phyloP scores from a whole-genome alignment of 1,140 invertebrate genomes.

The Maconellicoccus hirsutus region DNA sequence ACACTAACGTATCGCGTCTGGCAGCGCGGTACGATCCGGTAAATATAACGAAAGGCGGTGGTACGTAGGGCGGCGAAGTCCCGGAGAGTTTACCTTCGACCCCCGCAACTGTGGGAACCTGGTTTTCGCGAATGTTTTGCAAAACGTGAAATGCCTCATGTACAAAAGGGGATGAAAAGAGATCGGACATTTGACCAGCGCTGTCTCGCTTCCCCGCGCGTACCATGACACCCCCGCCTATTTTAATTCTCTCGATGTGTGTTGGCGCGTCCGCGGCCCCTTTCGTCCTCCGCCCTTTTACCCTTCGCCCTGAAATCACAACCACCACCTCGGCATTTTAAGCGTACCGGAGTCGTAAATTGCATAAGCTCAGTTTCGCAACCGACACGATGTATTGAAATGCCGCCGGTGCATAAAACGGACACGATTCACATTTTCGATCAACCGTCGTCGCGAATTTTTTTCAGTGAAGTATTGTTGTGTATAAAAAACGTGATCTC shows the following conservation, averaged over 20 bases:
- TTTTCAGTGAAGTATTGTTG: not conserved
- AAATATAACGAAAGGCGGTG: no score
- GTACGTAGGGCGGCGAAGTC: not conserved
- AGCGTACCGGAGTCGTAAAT: conserved; percentile 7
- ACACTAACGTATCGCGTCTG: no score
- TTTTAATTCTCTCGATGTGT: not conserved
- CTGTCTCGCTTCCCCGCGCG: not conserved
- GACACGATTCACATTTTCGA: conserved; percentile 12
- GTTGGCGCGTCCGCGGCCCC: not conserved
- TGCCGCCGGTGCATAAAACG: conserved; percentile 14
- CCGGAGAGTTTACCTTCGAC: not conserved
- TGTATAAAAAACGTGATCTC: not conserved
- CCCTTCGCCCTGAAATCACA: not conserved
- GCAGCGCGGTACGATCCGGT: no score
- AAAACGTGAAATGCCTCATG: not conserved
- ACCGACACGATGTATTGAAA: conserved; percentile 19
- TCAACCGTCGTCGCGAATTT: not conserved
- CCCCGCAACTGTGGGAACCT: not conserved
- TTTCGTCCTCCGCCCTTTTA: not conserved
- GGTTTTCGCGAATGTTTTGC: conserved; percentile 1
- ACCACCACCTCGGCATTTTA: conserved; percentile 11
- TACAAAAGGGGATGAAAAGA: conserved; percentile 9
- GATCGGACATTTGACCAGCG: conserved; percentile 11
- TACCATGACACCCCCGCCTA: not conserved
- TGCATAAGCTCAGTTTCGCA: conserved; percentile 22